These are phyloP conservation scores for Bombus fervidus DNA, from an alignment of 1,140 invertebrate species.

Conservation along the genomic window DNA sequence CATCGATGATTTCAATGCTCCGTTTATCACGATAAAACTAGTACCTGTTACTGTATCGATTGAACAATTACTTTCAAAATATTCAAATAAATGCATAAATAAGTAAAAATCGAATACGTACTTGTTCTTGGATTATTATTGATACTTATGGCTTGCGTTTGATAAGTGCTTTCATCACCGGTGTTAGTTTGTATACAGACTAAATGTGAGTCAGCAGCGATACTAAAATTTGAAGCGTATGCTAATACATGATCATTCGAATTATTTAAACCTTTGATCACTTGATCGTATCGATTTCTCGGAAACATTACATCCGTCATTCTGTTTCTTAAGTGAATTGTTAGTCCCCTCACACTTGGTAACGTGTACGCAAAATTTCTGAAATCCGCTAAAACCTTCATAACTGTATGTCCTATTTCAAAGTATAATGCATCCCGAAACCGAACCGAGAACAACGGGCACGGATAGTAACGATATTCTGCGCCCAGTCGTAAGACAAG, in stretches of 20 bases:
- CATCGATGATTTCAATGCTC: constrained; percentile 90
- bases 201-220: constrained; percentile 92
- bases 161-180: constrained; percentile 87
- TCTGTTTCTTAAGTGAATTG: constrained; percentile 93
- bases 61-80: background rate
- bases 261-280: constrained; percentile 91
- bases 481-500: constrained; percentile 91
- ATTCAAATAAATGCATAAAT: background rate
- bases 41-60: constrained; percentile 88
- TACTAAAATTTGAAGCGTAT: constrained; percentile 91
- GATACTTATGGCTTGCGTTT: constrained; percentile 94
- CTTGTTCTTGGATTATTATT: constrained; percentile 91
- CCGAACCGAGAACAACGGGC: constrained; percentile 91
- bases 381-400: constrained; percentile 94
- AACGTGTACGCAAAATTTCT: constrained; percentile 93
- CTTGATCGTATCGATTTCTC: constrained; percentile 91
- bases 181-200: constrained; percentile 92
- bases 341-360: constrained; percentile 89
- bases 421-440: constrained; percentile 92
- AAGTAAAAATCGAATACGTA: constrained; percentile 71
- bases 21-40: constrained; percentile 95
- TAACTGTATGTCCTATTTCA: constrained; percentile 95
- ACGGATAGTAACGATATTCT: constrained; percentile 94
- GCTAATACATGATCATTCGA: constrained; percentile 94
- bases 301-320: constrained; percentile 91